Conservation (phyloP, 2,113 vertebrate species). For the Oncorhynchus keta region DNA sequence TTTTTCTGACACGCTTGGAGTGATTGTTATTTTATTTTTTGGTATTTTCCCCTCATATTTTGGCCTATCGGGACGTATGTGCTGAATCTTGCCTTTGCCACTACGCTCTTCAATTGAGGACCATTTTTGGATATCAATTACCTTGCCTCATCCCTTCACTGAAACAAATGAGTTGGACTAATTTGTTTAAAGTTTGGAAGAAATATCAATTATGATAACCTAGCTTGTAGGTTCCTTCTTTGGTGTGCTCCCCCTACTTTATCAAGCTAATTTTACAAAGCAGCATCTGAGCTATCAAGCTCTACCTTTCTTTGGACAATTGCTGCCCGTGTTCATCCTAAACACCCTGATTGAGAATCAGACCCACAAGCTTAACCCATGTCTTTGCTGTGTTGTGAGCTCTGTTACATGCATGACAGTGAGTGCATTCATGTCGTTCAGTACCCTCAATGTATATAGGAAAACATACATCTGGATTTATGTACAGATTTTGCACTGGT, state of each 20-base stretch:
- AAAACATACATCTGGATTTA: conserved; percentile 65
- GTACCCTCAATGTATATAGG: conserved; percentile 71
- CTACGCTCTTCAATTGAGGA: conserved; percentile 46
- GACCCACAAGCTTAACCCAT: conserved; percentile 39
- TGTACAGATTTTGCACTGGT: conserved; percentile 80
- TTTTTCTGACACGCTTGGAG: conserved; percentile 27
- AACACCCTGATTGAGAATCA: conserved; percentile 34
- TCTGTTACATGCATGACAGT: conserved; percentile 70
- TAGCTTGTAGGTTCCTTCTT: conserved; percentile 20
- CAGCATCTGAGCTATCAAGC: conserved; percentile 26
- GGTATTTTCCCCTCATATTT: conserved; percentile 31
- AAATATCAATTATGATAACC: conserved; percentile 21
- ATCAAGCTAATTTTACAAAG: conserved; percentile 23
- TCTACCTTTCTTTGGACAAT: conserved; percentile 22
- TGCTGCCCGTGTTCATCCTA: conserved; percentile 31
- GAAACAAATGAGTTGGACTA: conserved; percentile 38
- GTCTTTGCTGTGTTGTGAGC: conserved; percentile 60
- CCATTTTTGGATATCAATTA: conserved; percentile 34
- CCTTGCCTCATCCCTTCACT: conserved; percentile 31
- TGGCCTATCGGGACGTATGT: conserved; percentile 46
- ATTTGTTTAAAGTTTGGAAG: conserved; percentile 33
- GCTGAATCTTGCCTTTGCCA: conserved; percentile 55
- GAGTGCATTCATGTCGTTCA: conserved; percentile 49
- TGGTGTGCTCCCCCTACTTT: conserved; percentile 25
- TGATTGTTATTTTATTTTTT: not conserved